phyloP scores from a whole-genome alignment of 2,888 invertebrate species.

The Drosophila peninsularis region DNA sequence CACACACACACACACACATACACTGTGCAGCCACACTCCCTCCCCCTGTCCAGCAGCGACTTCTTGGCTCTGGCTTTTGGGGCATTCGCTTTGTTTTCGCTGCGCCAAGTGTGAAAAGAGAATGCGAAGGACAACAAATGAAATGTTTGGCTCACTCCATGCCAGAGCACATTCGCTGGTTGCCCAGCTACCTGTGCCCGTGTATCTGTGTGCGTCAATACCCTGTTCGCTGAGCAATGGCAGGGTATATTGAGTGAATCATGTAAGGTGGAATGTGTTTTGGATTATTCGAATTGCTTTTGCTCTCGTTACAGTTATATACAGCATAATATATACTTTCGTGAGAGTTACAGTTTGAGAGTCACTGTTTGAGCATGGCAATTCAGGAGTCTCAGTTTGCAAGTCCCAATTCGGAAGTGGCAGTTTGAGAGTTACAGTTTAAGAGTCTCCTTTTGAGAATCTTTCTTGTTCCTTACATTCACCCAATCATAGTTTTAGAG shows the following conservation, averaged over 20 bases:
- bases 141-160: conserved; percentile 61
- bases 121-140: conserved; percentile 76
- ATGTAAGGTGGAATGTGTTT: background rate
- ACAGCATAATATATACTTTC: no score
- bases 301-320: no score
- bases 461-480: no score
- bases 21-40: background rate
- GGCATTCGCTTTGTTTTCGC: conserved; percentile 51
- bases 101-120: conserved; percentile 71
- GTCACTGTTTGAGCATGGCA: background rate
- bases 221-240: background rate
- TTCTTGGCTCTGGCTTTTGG: conserved; percentile 19
- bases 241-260: background rate
- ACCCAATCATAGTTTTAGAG: no score
- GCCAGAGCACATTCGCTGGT: conserved; percentile 13
- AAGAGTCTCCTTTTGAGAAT: background rate
- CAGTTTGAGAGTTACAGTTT: background rate
- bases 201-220: conserved; percentile 5
- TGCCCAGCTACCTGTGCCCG: conserved; percentile 6
- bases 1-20: background rate
- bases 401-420: background rate
- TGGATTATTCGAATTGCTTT: no score
- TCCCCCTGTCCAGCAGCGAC: background rate
- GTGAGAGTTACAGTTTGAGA: background rate
- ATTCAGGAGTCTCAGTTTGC: background rate